Percentiles rank a stretch among this genome's conserved stretches.
Conservation (phyloP, 2,888 invertebrate species). For the Cetonia aurata region DNA sequence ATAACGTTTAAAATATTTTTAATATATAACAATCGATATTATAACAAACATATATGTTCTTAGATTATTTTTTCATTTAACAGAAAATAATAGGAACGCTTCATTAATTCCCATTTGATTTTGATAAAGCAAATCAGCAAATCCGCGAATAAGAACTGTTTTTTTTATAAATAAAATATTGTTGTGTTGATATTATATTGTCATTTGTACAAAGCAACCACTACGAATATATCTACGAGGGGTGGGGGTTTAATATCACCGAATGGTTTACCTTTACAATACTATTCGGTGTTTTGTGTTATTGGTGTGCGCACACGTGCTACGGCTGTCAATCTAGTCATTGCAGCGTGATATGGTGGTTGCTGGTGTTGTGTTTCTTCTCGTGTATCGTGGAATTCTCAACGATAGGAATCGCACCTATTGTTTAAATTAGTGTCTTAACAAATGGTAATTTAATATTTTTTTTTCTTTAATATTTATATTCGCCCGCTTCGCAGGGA, state of each 20-base stretch:
- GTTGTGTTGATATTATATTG: too few species aligned
- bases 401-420: neutral
- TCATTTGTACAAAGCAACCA: neutral
- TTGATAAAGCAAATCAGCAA: too few species aligned
- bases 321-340: conserved; percentile 1
- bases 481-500: neutral
- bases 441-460: conserved; percentile 24
- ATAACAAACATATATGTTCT: neutral
- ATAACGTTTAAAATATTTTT: conserved; percentile 46
- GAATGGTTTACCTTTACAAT: conserved; percentile 53
- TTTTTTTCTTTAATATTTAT: conserved; percentile 11
- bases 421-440: neutral
- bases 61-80: neutral
- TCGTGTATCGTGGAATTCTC: conserved; percentile 5
- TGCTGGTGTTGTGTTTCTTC: conserved; percentile 7
- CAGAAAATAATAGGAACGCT: too few species aligned
- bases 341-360: neutral
- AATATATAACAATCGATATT: conserved; percentile 54
- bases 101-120: too few species aligned
- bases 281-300: conserved; percentile 50
- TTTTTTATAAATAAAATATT: too few species aligned
- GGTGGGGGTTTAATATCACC: conserved; percentile 54
- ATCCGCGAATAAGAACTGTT: too few species aligned
- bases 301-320: conserved; percentile 46
- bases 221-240: conserved; percentile 11